Base-by-base conservation (phyloP, 2,888 invertebrate genomes). In the Alloscopus bannaensis region DNA sequence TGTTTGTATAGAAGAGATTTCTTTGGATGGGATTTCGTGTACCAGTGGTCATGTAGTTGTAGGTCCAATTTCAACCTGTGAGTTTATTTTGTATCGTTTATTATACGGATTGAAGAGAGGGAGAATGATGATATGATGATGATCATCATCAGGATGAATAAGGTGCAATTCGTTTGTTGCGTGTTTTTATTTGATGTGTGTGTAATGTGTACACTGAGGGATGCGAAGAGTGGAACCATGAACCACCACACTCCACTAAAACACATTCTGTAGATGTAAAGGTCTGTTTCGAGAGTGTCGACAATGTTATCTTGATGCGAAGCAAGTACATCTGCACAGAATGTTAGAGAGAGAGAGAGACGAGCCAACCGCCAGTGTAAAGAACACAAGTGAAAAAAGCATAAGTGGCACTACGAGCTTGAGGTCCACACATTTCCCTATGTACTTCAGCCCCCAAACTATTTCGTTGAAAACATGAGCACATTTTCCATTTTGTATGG, bases 141-240 rank as follows among this genome's bases (percentile, higher is more conserved):
- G 72, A 72, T 72, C 8, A 72, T 73, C n/a, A 73, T 71, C 24
- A 60, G 47, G 6, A 36, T 36, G 72, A 65, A 65, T 65, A 73
- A 73, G 73, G 73, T 73, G 73, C 73, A 73, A 65, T 72, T 55
- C 73, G 55, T 73, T 73, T 24, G 73, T 45, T 73, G 55, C 65
- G 52, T 55, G 57, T 22, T 57, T 65, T 65, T 73, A 65, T 59
- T 73, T 47, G 45, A 73, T 65, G 31, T 52, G 62, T 71, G 29
- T 59, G 55, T 62, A n/a, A n/a, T n/a, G 62, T 28, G 52, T 52
- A 36, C 11, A 59, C 8, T 20, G 18, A 8, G 8, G 28, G 18
- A 20, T 47, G 22, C 22, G 50, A 50, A 11, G 11, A 16, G 18
- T 8, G 59, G 3, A 57, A n/a, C n/a, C n/a, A n/a, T n/a, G n/a